Evolutionary conservation across 2,888 invertebrate species (phyloP).

Genomic region (Heteromurus nitidus): DNA sequence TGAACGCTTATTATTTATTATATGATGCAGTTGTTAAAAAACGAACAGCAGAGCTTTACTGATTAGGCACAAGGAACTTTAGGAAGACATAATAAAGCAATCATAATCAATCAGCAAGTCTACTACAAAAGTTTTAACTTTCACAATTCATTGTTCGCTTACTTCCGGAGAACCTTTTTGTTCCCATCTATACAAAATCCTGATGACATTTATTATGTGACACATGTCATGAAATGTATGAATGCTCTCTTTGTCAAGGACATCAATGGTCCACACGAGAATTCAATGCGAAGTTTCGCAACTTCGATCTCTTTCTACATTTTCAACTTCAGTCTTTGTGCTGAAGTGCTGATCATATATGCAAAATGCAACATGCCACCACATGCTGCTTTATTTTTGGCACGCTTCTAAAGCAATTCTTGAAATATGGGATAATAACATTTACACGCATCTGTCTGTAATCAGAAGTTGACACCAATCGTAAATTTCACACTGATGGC

Average conservation of each 20-base stretch:
- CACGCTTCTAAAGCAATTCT: too few relatives aligned
- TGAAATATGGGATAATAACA: too few relatives aligned
- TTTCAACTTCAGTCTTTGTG: too few relatives aligned
- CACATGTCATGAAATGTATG: not conserved
- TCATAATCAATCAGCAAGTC: not conserved
- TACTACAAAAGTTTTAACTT: not conserved
- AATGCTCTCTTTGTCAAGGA: not conserved
- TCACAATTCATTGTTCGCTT: not conserved
- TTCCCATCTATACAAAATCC: not conserved
- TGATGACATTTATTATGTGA: not conserved
- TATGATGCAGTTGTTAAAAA: not conserved
- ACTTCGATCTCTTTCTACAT: too few relatives aligned
- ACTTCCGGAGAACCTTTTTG: not conserved
- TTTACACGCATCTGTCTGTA: too few relatives aligned
- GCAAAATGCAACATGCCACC: not conserved
- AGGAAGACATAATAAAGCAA: not conserved
- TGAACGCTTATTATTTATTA: not conserved
- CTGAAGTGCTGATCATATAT: not conserved
- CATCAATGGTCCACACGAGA: not conserved
- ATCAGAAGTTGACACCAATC: too few relatives aligned
- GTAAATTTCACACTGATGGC: too few relatives aligned
- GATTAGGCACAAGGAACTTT: not conserved
- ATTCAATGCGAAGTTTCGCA: too few relatives aligned
- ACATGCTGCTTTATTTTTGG: not conserved
- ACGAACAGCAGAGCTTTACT: too few relatives aligned